Conservation (phyloP, 2,797 vertebrate species). For the Peromyscus melanophrys region DNA sequence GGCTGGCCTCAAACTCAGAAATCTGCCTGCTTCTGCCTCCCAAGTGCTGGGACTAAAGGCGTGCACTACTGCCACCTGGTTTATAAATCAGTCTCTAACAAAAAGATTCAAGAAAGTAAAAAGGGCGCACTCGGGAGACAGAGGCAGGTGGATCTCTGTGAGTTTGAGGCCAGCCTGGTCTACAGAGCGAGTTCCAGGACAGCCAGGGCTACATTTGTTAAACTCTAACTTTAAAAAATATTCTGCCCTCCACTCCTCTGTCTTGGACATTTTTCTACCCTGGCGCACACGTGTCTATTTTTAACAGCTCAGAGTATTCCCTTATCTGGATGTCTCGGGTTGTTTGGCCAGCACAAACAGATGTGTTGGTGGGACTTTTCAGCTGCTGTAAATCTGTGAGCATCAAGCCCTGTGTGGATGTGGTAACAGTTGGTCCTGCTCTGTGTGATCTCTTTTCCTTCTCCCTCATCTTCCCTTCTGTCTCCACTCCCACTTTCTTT, state of each 20-base stretch:
- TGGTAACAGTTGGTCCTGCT: neutral
- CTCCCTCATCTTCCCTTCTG: neutral
- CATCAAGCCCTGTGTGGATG: neutral
- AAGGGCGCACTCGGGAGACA: neutral
- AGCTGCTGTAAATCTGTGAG: neutral
- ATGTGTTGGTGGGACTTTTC: neutral
- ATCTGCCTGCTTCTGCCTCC: neutral
- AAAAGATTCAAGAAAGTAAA: constrained; percentile 13
- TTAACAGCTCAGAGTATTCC: constrained; percentile 19
- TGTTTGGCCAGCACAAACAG: neutral
- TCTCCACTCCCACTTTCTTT: neutral
- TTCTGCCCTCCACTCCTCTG: neutral
- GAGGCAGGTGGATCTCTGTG: neutral
- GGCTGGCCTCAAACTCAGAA: neutral
- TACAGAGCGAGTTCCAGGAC: neutral
- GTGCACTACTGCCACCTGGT: neutral
- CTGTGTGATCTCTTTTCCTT: neutral
- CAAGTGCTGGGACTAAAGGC: neutral
- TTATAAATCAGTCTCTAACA: neutral
- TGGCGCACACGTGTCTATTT: neutral
- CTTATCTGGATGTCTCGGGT: neutral
- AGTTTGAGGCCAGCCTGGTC: neutral
- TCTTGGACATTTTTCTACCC: neutral
- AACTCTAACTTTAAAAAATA: neutral
- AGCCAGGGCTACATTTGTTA: neutral